Conservation (phyloP, 2,888 invertebrate species). For the Tetragnatha montana region DNA sequence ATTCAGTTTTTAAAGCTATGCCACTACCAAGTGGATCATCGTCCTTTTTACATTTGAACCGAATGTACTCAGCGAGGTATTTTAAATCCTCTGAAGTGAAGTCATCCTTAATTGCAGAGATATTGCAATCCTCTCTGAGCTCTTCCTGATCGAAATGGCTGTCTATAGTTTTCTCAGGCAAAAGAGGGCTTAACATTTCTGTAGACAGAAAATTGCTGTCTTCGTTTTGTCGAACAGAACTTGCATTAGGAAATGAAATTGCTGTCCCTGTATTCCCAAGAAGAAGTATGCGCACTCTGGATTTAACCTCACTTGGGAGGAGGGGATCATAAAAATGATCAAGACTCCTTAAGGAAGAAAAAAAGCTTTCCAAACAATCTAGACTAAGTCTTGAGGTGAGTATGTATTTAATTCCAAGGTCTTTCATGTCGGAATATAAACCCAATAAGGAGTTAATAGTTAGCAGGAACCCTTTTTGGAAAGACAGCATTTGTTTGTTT, state of each 20-base stretch:
- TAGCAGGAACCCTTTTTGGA: background rate
- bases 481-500: background rate
- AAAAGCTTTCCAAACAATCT: background rate
- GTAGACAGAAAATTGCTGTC: background rate
- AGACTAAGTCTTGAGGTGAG: too few relatives aligned
- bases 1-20: too few relatives aligned
- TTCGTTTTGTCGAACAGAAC: background rate
- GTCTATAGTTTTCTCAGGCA: background rate
- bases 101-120: background rate
- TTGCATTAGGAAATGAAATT: background rate
- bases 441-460: background rate
- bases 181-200: background rate
- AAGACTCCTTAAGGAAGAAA: background rate
- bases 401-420: too few relatives aligned
- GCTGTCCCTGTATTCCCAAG: background rate
- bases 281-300: background rate
- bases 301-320: constrained; percentile 3
- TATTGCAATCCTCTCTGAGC: background rate
- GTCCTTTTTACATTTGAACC: background rate
- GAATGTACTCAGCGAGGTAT: background rate
- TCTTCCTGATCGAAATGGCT: background rate
- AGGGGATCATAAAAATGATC: constrained; percentile 4
- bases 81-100: background rate
- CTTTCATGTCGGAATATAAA: too few relatives aligned
- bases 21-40: background rate